Base-by-base conservation (phyloP, 2,797 vertebrate species). In the Perodicticus potto region DNA sequence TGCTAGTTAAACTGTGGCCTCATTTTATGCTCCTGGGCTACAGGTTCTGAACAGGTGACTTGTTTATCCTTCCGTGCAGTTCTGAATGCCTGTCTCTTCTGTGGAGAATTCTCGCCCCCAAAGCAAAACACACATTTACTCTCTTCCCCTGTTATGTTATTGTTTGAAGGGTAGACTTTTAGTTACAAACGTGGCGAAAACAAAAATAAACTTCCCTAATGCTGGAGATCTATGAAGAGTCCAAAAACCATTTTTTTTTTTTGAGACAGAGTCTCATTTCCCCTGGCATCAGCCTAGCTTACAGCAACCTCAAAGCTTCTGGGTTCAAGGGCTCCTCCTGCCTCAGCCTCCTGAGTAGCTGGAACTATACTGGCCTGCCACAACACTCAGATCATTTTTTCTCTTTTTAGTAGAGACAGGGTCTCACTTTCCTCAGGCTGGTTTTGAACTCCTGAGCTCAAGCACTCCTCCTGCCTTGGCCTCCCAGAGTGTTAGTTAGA, bases 91-190 rank as follows among this genome's bases (percentile, higher is more conserved):
- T 80, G 7, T 25, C 25, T 37, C 29, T 76, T 85, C 65, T 91
- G 59, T 6, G 29, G 72, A 43, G 59, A 92, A 77, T 76, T 80
- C 37, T 73, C 25, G 6, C 49, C 10, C 6, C 25, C 13, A 57
- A 85, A 86, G 65, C n/a, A 76, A 25, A 78, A 89, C 34, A 77
- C 29, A 78, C 6, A 34, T 88, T 32, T 29, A 10, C 34, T 27
- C 7, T 0, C 43, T 27, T 85, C 37, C 59, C 19, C 14, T 93
- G 27, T 20, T 61, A 45, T 5, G 32, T 45, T 95, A 77, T 70
- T 72, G 45, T 88, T 88, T 65, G 25, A 86, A 91, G 69, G 23
- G 20, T 65, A 91, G 63, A 49, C 59, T 93, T 89, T 83, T 70
- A 73, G 19, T 32, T 74, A 74, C 14, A 55, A 43, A 86, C n/a